Evolutionary conservation across 2,797 vertebrate genomes (phyloP).

Genomic region (Iguana delicatissima): DNA sequence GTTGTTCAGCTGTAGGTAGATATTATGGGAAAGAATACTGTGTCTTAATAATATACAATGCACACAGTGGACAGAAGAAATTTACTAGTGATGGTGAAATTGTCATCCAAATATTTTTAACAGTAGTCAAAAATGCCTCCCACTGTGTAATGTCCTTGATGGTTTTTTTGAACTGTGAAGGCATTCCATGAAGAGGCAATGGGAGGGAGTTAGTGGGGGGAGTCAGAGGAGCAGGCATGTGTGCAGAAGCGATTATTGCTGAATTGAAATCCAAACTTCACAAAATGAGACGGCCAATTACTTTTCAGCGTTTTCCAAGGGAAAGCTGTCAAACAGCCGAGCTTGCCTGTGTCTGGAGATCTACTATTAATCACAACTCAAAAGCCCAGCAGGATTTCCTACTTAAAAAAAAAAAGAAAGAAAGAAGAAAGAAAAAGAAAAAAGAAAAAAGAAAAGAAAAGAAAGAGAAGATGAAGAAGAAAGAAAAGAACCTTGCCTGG

Average conservation of each 20-base stretch:
- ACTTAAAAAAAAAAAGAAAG: too few species aligned
- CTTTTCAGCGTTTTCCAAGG: conserved; percentile 54
- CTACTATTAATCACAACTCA: conserved; percentile 21
- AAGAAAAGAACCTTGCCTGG: neutral
- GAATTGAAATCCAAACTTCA: conserved; percentile 17
- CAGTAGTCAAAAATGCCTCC: neutral
- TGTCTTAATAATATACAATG: neutral
- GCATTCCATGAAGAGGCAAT: neutral
- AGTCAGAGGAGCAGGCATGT: neutral
- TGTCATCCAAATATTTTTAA: neutral
- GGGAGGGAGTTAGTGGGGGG: neutral
- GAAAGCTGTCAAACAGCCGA: conserved; percentile 37
- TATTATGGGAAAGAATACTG: too few species aligned
- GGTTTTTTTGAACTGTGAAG: neutral
- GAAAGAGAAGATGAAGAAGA: too few species aligned
- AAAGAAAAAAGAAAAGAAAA: too few species aligned
- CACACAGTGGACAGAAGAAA: neutral
- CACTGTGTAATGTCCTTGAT: neutral
- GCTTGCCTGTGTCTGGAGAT: conserved; percentile 11
- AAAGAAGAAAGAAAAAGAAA: too few species aligned
- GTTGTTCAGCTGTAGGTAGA: conserved; percentile 47
- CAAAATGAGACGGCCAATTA: conserved; percentile 16
- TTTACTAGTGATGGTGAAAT: neutral
- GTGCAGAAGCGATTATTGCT: conserved; percentile 11
- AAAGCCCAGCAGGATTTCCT: conserved; percentile 24